These are phyloP conservation scores for Cotesia typhae DNA, from an alignment of 1,140 invertebrate species.

Conservation along the genomic window DNA sequence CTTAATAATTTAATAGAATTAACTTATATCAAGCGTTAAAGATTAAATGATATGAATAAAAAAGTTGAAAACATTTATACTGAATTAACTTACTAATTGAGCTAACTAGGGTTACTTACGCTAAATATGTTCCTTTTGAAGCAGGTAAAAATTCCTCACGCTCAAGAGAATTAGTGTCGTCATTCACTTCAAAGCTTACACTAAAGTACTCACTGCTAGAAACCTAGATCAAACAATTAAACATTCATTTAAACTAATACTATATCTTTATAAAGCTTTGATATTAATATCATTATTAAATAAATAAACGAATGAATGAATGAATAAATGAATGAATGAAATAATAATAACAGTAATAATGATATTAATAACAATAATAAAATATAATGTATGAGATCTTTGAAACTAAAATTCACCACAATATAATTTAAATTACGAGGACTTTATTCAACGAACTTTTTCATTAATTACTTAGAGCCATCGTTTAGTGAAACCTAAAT, in stretches of 20 bases:
- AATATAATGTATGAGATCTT: too few species aligned
- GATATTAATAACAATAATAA: too few species aligned
- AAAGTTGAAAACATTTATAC: too few species aligned
- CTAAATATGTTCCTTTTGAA: conserved; percentile 72
- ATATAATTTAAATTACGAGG: conserved; percentile 12
- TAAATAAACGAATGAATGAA: too few species aligned
- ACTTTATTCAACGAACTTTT: neutral
- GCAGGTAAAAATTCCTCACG: conserved; percentile 77
- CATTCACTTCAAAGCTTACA: conserved; percentile 73
- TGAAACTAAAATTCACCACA: neutral
- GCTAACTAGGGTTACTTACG: conserved; percentile 66
- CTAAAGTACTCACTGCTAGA: conserved; percentile 81
- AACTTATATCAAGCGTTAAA: too few species aligned
- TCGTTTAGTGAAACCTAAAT: conserved; percentile 2
- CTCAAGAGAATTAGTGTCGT: conserved; percentile 64
- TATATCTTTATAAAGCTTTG: conserved; percentile 8
- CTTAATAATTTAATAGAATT: too few species aligned
- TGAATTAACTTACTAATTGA: too few species aligned
- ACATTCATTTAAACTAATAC: conserved; percentile 15
- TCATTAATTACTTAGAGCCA: conserved; percentile 24
- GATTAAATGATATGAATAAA: too few species aligned
- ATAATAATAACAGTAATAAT: too few species aligned
- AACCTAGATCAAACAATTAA: conserved; percentile 66
- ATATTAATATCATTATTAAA: conserved; percentile 26
- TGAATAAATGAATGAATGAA: too few species aligned